Conservation (phyloP, 1,140 invertebrate genomes). For the Hypothenemus hampei region DNA sequence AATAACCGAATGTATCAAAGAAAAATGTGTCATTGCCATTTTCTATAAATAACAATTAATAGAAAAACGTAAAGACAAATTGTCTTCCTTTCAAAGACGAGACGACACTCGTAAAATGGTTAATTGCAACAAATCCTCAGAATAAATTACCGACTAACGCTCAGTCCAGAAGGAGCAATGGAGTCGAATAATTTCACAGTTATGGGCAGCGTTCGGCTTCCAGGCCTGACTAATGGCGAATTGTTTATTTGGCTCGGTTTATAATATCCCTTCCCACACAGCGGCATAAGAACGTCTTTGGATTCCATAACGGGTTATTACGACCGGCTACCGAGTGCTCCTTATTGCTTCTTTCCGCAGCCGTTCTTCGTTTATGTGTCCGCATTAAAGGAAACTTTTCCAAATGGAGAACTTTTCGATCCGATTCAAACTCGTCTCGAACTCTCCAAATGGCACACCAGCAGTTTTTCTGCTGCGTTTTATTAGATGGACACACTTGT, state of each 20-base stretch:
- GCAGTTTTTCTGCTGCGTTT: too few relatives aligned
- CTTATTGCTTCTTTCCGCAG: slow-evolving; percentile 34
- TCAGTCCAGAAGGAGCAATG: slow-evolving; percentile 20
- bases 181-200: slow-evolving; percentile 22
- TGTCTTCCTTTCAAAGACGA: too few relatives aligned
- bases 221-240: slow-evolving; percentile 33
- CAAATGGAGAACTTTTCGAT: slow-evolving; percentile 28
- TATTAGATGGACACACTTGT: too few relatives aligned
- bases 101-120: too few relatives aligned
- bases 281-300: slow-evolving; percentile 27
- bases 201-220: slow-evolving; percentile 19
- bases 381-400: slow-evolving; percentile 34
- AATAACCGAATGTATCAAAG: too few relatives aligned
- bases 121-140: slow-evolving; percentile 23
- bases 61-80: too few relatives aligned
- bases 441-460: neutral
- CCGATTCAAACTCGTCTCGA: slow-evolving; percentile 10
- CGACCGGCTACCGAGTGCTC: slow-evolving; percentile 32
- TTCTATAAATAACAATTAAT: too few relatives aligned
- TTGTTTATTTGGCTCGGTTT: slow-evolving; percentile 37
- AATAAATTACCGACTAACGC: slow-evolving; percentile 23
- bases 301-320: slow-evolving; percentile 33
- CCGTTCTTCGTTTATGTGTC: slow-evolving; percentile 34
- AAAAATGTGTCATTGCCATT: too few relatives aligned
- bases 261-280: slow-evolving; percentile 25